phyloP scores from a whole-genome alignment of 2,113 vertebrate genomes.

The Macquaria ambigua region DNA sequence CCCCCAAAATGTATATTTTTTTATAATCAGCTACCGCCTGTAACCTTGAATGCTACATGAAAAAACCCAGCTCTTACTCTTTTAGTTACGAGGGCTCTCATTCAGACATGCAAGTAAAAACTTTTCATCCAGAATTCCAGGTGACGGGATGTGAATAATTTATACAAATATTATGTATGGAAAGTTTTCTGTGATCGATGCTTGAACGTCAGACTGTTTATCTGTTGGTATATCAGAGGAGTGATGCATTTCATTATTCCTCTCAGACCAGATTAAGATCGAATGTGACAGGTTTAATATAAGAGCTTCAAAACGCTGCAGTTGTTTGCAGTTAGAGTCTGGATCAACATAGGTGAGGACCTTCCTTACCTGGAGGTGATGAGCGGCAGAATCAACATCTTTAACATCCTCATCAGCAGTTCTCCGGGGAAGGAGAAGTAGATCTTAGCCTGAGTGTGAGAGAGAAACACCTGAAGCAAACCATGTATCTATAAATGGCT shows the following conservation, averaged over 20 bases:
- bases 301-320: not conserved
- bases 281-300: not conserved
- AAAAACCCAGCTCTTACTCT: not conserved
- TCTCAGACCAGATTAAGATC: no score
- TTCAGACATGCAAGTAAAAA: not conserved
- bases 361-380: constrained; percentile 90
- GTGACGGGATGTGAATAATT: not conserved
- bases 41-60: no score
- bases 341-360: not conserved
- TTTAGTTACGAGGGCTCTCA: not conserved
- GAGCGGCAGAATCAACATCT: constrained; percentile 92
- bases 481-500: not conserved
- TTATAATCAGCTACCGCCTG: not conserved
- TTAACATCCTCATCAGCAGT: constrained; percentile 92
- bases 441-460: constrained; percentile 87
- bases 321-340: not conserved
- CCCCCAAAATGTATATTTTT: not conserved
- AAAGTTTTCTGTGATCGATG: not conserved
- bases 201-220: not conserved
- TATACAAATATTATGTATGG: not conserved
- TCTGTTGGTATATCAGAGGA: not conserved
- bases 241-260: not conserved
- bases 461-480: constrained; percentile 6
- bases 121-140: not conserved
- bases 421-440: constrained; percentile 93